A percentile compares a stretch with the other conserved stretches of the same genome.
Evolutionary conservation across 2,113 vertebrate species (phyloP).

Genomic region (Grallaria varia): DNA sequence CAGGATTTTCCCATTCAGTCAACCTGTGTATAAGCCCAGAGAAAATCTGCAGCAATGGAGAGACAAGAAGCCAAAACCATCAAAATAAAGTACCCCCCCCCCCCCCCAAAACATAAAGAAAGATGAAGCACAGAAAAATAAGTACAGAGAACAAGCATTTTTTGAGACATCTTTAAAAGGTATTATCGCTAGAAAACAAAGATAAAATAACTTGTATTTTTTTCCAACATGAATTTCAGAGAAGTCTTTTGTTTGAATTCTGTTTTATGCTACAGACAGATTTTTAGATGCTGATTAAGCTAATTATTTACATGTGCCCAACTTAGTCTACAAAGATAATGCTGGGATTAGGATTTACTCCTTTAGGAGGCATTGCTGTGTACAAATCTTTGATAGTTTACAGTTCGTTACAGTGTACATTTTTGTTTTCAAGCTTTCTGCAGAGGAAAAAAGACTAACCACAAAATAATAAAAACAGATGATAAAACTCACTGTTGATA

Average conservation of each 20-base stretch:
- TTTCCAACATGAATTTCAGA: neutral
- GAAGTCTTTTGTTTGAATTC: neutral
- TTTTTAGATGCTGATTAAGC: neutral
- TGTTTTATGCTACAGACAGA: neutral
- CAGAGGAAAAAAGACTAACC: neutral
- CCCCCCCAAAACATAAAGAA: neutral
- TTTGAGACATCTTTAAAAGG: neutral
- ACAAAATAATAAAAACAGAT: neutral
- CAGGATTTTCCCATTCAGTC: neutral
- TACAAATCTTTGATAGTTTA: neutral
- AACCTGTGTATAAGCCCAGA: fast-evolving
- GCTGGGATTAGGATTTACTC: neutral
- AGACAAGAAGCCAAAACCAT: neutral
- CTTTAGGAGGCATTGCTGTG: neutral
- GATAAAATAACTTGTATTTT: neutral
- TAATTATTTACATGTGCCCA: neutral
- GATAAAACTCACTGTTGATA: neutral
- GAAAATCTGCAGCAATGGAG: neutral
- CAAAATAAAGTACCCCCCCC: too few species aligned
- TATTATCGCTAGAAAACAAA: neutral
- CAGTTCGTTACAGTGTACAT: neutral
- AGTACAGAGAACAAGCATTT: fast-evolving
- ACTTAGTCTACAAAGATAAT: neutral
- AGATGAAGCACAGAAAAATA: neutral
- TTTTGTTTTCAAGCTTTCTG: neutral